Conservation (phyloP, 1,140 invertebrate species). For the Lepidotrigona ventralis region DNA sequence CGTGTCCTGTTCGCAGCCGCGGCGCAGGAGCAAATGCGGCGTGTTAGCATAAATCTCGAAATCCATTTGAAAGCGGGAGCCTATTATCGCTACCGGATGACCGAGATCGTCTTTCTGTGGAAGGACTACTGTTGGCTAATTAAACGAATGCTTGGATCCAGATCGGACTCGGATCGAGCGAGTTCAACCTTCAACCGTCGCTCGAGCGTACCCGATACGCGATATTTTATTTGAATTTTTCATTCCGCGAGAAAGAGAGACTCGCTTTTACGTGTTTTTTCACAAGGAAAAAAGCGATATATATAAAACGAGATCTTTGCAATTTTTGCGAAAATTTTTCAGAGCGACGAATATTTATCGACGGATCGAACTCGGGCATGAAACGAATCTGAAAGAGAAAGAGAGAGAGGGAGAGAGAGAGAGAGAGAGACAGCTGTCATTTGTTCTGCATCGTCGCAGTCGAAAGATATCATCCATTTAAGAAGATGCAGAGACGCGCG, state of each 20-base stretch:
- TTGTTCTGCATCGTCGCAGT: constrained; percentile 7
- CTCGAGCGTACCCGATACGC: constrained; percentile 56
- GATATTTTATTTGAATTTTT: background rate
- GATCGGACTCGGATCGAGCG: constrained; percentile 63
- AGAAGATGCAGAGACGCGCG: background rate
- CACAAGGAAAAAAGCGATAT: no score
- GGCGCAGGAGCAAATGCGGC: constrained; percentile 74
- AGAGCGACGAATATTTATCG: no score
- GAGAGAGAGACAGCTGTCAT: background rate
- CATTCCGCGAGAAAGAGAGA: background rate
- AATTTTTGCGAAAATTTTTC: no score
- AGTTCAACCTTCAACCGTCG: constrained; percentile 71
- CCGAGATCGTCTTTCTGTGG: constrained; percentile 59
- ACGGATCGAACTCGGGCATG: no score
- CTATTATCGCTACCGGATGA: constrained; percentile 73
- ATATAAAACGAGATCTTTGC: no score
- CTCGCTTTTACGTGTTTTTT: background rate
- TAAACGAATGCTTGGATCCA: constrained; percentile 74
- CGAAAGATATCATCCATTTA: constrained; percentile 10
- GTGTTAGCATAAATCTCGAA: constrained; percentile 80
- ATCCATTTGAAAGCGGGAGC: constrained; percentile 79
- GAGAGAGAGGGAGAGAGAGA: no score
- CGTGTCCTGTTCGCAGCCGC: constrained; percentile 33
- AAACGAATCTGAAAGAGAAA: no score
- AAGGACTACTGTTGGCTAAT: constrained; percentile 69